These are phyloP conservation scores for Drosophila leontia DNA, from an alignment of 1,140 invertebrate genomes.

Conservation along the genomic window DNA sequence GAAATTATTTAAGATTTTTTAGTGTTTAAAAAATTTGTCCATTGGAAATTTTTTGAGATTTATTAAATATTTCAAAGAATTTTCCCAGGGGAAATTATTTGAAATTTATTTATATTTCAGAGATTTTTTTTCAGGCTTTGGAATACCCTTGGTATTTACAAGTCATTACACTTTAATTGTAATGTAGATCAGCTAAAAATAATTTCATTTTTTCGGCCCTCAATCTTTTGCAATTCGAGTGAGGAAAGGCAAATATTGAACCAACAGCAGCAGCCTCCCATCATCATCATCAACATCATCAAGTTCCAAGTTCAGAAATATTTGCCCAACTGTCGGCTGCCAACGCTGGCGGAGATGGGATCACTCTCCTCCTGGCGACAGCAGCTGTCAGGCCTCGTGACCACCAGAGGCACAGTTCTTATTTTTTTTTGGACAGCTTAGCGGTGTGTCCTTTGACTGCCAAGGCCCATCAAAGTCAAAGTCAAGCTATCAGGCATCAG, in stretches of 20 bases:
- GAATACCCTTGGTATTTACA: background rate
- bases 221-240: constrained; percentile 25
- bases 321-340: constrained; percentile 60
- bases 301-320: constrained; percentile 54
- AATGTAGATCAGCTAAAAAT: constrained; percentile 30
- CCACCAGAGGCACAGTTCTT: constrained; percentile 43
- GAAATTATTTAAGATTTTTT: background rate
- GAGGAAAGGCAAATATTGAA: constrained; percentile 24
- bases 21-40: no score
- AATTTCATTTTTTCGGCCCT: constrained; percentile 20
- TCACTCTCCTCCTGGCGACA: constrained; percentile 31
- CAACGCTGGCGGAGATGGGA: constrained; percentile 51
- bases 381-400: constrained; percentile 58
- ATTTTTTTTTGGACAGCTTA: constrained; percentile 17
- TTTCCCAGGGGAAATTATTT: background rate
- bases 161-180: constrained; percentile 1
- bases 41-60: no score
- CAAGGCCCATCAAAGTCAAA: constrained; percentile 32
- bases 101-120: background rate
- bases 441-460: constrained; percentile 59
- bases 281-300: background rate
- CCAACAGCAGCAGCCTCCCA: constrained; percentile 10
- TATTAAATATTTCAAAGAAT: no score
- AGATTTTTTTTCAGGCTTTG: no score
- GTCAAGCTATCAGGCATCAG: background rate